Conservation (phyloP, 2,888 invertebrate genomes). For the Drepana falcataria region DNA sequence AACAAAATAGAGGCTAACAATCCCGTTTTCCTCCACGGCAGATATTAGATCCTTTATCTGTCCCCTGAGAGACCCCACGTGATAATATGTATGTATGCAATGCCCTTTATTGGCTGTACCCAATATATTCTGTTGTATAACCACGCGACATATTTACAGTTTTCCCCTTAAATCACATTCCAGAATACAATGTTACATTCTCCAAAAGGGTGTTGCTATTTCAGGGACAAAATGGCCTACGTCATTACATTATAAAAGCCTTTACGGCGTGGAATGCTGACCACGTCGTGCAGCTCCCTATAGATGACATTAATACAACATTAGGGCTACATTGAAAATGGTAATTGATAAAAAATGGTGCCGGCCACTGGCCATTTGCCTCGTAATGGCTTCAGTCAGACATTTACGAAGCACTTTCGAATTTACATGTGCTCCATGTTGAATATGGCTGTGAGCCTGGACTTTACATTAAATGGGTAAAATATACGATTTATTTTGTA, state of each 20-base stretch:
- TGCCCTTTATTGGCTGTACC: background rate
- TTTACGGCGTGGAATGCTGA: conserved; percentile 5
- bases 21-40: no score
- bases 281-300: conserved; percentile 6
- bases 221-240: background rate
- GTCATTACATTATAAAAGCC: conserved; percentile 1
- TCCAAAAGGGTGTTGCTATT: background rate
- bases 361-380: conserved; percentile 15
- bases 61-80: no score
- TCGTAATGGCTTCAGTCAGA: conserved; percentile 28
- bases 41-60: no score
- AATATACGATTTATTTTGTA: background rate
- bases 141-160: background rate
- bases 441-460: background rate
- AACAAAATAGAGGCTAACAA: no score
- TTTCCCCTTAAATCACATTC: background rate
- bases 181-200: background rate
- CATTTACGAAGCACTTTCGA: conserved; percentile 29
- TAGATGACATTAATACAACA: conserved; percentile 17
- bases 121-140: background rate
- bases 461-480: background rate
- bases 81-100: background rate
- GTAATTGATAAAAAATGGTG: conserved; percentile 33
- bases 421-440: conserved; percentile 23
- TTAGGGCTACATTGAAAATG: conserved; percentile 21